These are phyloP conservation scores for Tribolium freemani DNA, from an alignment of 2,888 invertebrate genomes.

Conservation along the genomic window DNA sequence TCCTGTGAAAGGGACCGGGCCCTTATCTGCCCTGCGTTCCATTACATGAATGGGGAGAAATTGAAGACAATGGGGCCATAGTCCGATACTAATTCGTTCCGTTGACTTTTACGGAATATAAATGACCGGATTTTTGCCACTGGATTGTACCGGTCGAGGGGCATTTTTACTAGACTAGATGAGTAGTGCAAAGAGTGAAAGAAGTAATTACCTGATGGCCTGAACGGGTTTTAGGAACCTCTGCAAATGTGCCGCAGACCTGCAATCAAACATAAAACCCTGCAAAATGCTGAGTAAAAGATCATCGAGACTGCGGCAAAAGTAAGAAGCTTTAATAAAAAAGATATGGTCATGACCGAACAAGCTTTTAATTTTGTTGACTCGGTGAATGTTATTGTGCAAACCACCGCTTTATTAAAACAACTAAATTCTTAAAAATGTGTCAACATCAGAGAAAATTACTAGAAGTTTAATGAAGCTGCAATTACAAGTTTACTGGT, in stretches of 20 bases:
- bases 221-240: slow-evolving; percentile 48
- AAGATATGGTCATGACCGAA: not conserved
- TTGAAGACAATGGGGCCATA: slow-evolving; percentile 6
- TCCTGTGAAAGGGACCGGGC: not conserved
- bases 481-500: not conserved
- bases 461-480: not conserved
- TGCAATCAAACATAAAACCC: slow-evolving; percentile 51
- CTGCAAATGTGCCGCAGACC: slow-evolving; percentile 49
- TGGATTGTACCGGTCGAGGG: not conserved
- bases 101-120: slow-evolving; percentile 2
- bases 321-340: not conserved
- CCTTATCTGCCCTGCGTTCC: slow-evolving; percentile 24
- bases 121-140: not conserved
- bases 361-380: not conserved
- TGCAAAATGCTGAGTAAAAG: slow-evolving; percentile 21
- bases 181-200: slow-evolving; percentile 30
- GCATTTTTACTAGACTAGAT: slow-evolving; percentile 6
- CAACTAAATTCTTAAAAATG: not conserved
- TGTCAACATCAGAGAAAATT: not conserved
- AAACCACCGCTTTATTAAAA: not conserved
- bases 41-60: not conserved
- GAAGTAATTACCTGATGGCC: slow-evolving; percentile 60
- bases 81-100: not conserved
- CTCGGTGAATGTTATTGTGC: not conserved
- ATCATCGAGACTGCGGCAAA: slow-evolving; percentile 8